Conservation (phyloP, 1,140 invertebrate species). For the Octopus bimaculoides region DNA sequence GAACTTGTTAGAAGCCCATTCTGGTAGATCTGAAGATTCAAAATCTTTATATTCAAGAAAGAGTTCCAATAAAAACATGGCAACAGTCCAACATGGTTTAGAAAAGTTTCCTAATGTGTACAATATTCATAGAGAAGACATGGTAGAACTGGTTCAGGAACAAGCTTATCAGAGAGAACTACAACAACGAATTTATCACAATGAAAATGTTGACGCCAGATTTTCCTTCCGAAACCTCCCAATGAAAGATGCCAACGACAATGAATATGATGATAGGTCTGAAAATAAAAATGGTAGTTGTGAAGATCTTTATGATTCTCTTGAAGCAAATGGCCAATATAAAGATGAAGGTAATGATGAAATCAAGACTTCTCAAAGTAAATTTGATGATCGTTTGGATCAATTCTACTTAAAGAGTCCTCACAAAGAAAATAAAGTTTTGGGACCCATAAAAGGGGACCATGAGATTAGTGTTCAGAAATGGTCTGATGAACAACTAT, state of each 20-base stretch:
- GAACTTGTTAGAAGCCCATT: background rate
- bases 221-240: background rate
- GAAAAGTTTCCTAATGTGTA: background rate
- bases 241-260: background rate
- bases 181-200: background rate
- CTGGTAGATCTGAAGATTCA: background rate
- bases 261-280: background rate
- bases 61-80: background rate
- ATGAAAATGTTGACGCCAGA: background rate
- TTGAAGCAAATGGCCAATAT: background rate
- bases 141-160: background rate
- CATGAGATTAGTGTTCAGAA: background rate
- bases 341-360: no score
- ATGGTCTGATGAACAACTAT: slow-evolving; percentile 1
- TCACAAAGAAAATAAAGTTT: background rate
- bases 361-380: background rate
- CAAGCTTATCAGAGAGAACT: background rate
- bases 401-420: background rate
- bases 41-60: background rate
- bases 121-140: background rate
- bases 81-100: background rate
- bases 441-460: background rate
- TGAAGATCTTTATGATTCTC: background rate
- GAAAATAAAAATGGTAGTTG: background rate
- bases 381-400: background rate